phyloP scores from a whole-genome alignment of 2,797 vertebrate species.

The Lepus oiostolus region DNA sequence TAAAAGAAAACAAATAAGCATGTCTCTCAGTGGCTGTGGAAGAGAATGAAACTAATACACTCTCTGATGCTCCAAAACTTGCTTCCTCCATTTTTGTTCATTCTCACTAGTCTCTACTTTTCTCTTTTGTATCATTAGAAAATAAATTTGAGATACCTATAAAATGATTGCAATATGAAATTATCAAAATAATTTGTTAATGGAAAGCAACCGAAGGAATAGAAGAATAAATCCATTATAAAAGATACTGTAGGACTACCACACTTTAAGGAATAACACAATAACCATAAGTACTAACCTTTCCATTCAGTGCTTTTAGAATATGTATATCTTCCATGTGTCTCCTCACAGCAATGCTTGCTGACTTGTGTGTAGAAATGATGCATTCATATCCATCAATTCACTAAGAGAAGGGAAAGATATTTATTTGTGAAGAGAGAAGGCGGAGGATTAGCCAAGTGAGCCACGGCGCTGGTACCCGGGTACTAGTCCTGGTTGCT shows the following conservation, averaged over 20 bases:
- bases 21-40: not conserved
- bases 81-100: not conserved
- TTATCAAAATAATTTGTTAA: not conserved
- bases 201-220: not conserved
- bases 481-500: too few species aligned
- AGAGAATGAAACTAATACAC: not conserved
- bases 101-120: not conserved
- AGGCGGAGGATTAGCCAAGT: too few species aligned
- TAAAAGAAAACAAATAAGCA: not conserved
- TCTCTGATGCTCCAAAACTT: not conserved
- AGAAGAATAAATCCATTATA: not conserved
- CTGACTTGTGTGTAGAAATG: not conserved
- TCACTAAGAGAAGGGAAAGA: not conserved
- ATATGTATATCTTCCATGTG: not conserved
- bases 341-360: not conserved
- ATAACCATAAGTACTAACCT: not conserved
- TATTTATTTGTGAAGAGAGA: fast-evolving
- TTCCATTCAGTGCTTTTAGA: not conserved
- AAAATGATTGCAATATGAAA: not conserved
- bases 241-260: not conserved
- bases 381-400: not conserved
- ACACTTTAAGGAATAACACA: not conserved
- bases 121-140: not conserved
- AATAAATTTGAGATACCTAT: not conserved
- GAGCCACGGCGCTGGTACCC: too few species aligned